Conservation (phyloP, 2,888 invertebrate genomes). For the Monochamus alternatus region DNA sequence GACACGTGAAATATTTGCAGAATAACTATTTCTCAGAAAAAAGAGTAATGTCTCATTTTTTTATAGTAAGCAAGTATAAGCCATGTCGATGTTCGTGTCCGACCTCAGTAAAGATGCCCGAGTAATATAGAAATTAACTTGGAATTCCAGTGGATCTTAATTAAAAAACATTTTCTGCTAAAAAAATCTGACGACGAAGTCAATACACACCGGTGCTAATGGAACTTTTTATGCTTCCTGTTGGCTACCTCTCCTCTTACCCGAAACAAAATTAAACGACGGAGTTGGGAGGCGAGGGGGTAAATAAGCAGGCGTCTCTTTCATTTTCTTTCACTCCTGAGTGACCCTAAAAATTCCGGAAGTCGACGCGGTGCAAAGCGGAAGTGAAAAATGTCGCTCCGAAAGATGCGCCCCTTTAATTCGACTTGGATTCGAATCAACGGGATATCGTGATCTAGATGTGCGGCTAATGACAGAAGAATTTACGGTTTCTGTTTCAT, state of each 20-base stretch:
- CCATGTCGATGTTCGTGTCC: too few relatives aligned
- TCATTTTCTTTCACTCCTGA: neutral
- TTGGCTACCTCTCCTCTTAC: neutral
- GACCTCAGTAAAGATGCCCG: too few relatives aligned
- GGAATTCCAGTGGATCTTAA: neutral
- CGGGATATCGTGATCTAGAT: neutral
- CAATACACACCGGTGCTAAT: neutral
- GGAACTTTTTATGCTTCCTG: conserved; percentile 2
- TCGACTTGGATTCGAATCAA: neutral
- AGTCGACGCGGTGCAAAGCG: neutral
- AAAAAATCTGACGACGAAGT: neutral
- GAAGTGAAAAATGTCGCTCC: neutral
- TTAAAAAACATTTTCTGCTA: neutral
- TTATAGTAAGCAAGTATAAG: too few relatives aligned
- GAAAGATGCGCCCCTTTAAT: neutral
- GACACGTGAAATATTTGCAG: too few relatives aligned
- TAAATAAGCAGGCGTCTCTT: neutral
- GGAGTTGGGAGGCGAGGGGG: neutral
- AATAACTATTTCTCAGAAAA: too few relatives aligned
- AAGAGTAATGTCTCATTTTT: too few relatives aligned
- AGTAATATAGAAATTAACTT: too few relatives aligned
- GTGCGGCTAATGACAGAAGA: neutral
- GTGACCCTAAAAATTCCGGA: neutral
- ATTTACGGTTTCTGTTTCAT: too few relatives aligned
- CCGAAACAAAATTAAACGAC: neutral